Base-by-base conservation (phyloP, 2,888 invertebrate genomes). In the Callinectes sapidus region DNA sequence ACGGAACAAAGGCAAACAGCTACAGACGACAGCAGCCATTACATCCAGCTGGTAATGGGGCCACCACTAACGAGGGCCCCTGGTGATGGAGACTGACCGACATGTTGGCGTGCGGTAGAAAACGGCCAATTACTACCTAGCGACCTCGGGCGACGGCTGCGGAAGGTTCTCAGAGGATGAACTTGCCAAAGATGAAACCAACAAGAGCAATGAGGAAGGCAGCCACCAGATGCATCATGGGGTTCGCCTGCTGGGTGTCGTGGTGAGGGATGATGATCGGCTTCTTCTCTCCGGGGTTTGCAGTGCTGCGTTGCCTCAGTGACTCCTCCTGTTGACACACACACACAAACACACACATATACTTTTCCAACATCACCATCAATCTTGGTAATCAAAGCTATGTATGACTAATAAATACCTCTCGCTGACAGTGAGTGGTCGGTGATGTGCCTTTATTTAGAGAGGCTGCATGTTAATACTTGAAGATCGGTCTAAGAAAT, bases 141-240 rank as follows among this genome's bases (percentile, higher is more conserved):
- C 90, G 90, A 32, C 90, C 88, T 66, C 66, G 90, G 61, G 90
- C 35, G 42, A 55, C 87, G 81, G 61, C 32, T 61, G 48, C 61
- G 42, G 87, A 85, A 89, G 54, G 54, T 89, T 55, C 93, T 94
- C 93, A 94, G 81, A 94, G 94, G 85, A 94, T 92, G 66, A 94
- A 94, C 81, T 94, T 94, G 81, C 93, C 94, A 28, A 94, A 66
- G 66, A 94, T 92, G 66, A 81, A 94, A 39, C 93, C 94, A 55
- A 94, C 90, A n/a, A 94, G 61, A 66, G 93, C 94, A 66, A 93
- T 93, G 32, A 91, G 90, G 42, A 94, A 13, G 42, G 92, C 93
- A 77, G 92, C 91, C 66, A 94, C 90, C 54, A 93, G 81, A 66
- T 93, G 94, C 90, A 93, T 91, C 91, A 92, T 89, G 8, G 92